Conservation (phyloP, 1,140 invertebrate genomes). For the Cardiocondyla obscurior region DNA sequence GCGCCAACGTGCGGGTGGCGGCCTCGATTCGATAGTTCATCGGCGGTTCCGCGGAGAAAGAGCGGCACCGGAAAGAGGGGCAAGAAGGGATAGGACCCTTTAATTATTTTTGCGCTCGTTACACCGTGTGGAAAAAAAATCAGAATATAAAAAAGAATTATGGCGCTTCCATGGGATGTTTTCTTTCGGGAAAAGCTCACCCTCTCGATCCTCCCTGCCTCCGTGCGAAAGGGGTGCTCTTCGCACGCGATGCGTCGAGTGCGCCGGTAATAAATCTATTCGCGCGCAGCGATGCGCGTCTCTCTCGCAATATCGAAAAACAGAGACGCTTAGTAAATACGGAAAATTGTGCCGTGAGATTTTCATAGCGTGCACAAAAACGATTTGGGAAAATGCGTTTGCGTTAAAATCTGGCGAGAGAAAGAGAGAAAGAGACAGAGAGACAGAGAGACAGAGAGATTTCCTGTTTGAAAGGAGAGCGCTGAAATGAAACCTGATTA, state of each 20-base stretch:
- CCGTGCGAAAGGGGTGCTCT: background rate
- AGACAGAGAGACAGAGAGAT: too few relatives aligned
- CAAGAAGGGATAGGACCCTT: background rate
- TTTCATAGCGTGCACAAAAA: background rate
- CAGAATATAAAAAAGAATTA: constrained; percentile 16
- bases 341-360: constrained; percentile 14
- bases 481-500: background rate
- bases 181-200: background rate
- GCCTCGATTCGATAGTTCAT: constrained; percentile 18
- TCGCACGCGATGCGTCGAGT: background rate
- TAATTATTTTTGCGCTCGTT: constrained; percentile 45
- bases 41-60: constrained; percentile 3
- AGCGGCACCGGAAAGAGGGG: background rate
- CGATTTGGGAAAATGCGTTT: background rate
- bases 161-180: background rate
- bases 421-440: too few relatives aligned
- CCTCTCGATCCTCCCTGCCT: background rate
- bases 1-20: background rate
- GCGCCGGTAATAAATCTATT: constrained; percentile 42
- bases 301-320: background rate
- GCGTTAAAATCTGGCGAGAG: background rate
- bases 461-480: background rate
- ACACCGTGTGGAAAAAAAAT: background rate
- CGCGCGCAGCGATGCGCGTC: constrained; percentile 5
- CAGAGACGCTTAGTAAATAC: background rate